Evolutionary conservation across 37 sponge, comb jelly and placozoan genomes (phyloP).

Genomic region (Tethya wilhelma): DNA sequence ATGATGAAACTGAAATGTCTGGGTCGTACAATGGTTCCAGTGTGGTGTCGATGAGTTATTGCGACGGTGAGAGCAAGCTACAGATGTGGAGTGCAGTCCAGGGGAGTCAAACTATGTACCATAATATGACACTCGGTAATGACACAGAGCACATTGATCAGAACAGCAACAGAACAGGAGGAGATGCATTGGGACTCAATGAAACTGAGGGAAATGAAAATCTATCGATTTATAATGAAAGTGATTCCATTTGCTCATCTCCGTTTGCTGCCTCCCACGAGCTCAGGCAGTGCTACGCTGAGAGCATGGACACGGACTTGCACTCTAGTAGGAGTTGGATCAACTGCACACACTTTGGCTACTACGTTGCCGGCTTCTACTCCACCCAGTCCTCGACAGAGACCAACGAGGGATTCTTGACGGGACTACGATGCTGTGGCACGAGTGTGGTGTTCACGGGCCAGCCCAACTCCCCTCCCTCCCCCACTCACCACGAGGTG

Average conservation of each 20-base stretch:
- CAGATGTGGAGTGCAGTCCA: neutral
- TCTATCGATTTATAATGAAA: neutral
- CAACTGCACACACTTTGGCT: constrained; percentile 11
- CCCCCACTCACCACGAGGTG: neutral
- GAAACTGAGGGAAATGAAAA: neutral
- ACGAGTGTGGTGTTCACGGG: constrained; percentile 41
- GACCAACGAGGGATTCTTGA: neutral
- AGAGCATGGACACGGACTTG: neutral
- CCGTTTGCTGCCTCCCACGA: neutral
- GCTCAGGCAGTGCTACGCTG: constrained; percentile 13
- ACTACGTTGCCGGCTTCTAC: constrained; percentile 42
- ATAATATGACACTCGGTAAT: neutral
- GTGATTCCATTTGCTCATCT: constrained; percentile 6
- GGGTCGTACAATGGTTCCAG: neutral
- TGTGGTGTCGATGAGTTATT: neutral
- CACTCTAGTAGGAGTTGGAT: constrained; percentile 6
- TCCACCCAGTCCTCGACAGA: neutral
- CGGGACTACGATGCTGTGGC: constrained; percentile 36
- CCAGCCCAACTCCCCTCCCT: constrained; percentile 4
- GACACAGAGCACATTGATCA: neutral
- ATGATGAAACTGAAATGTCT: neutral
- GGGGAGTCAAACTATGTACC: neutral
- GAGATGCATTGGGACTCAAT: no score
- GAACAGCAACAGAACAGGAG: no score
- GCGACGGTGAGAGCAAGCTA: neutral